Base-by-base conservation (phyloP, 2,888 invertebrate species). In the Anthophora plumipes region DNA sequence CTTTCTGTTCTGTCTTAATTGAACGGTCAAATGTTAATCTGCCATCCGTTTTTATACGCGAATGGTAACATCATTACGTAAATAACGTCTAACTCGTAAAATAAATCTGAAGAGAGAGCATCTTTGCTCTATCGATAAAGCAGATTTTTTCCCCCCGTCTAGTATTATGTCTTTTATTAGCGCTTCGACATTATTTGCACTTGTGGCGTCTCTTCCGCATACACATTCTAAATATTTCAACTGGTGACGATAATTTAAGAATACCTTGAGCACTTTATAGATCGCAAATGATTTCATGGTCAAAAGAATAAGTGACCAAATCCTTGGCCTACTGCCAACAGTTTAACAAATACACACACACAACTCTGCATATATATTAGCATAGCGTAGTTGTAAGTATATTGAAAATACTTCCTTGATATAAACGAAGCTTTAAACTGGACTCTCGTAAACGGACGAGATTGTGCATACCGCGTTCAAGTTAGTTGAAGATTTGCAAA, bases 241-340 rank as follows among this genome's bases (percentile, higher is more conserved):
- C 22, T 43, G 20, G 43, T 8, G 37, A 20, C 22, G 52, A 67
- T 67, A 64, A 80, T 60, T 73, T 54, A 48, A 55, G 54, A 64
- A 9, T 39, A 54, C 60, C 80, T 37, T 31, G 64, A 43, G 57
- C 54, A 11, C 55, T 50, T 69, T 61, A 31, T 52, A 68, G 64
- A 77, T 69, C 60, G 50, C 50, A 50, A 61, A 60, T 41, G 69
- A 75, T 77, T 85, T 85, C 80, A 82, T 64, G 86, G 85, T 55
- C 85, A 60, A 63, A 85, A 70, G 59, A 66, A 83, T 69, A 43
- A 74, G 57, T 31, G 54, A 39, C 25, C 50, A n/a, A 63, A 72
- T 80, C 80, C 84, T 83, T 85, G 85, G 84, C 86, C 84, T 48
- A 86, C 84, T 83, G 86, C 85, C 83, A 85, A 43, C 17, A 3